These are phyloP conservation scores for Sciurus carolinensis DNA, from an alignment of 2,797 vertebrate genomes.

Conservation along the genomic window DNA sequence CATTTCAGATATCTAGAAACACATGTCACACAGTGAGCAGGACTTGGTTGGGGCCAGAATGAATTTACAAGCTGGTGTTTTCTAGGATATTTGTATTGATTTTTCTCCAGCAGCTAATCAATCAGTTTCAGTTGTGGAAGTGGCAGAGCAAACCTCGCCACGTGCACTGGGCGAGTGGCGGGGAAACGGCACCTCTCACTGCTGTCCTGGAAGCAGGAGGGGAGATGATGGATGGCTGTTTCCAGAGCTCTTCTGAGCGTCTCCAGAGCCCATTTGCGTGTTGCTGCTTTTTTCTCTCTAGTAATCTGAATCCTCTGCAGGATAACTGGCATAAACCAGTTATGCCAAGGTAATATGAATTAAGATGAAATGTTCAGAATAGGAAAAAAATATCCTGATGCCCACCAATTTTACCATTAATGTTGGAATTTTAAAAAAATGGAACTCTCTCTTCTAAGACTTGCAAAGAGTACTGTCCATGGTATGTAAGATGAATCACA, in stretches of 20 bases:
- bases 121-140: slow-evolving; percentile 77
- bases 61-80: slow-evolving; percentile 81
- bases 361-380: slow-evolving; percentile 59
- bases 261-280: slow-evolving; percentile 76
- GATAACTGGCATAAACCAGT: slow-evolving; percentile 38
- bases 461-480: not conserved
- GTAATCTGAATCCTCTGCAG: slow-evolving; percentile 66
- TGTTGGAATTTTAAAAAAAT: slow-evolving; percentile 54
- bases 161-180: slow-evolving; percentile 74
- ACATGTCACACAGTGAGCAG: slow-evolving; percentile 68
- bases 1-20: slow-evolving; percentile 77
- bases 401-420: slow-evolving; percentile 48
- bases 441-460: slow-evolving; percentile 17
- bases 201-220: slow-evolving; percentile 78
- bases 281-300: slow-evolving; percentile 9
- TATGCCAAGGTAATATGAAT: slow-evolving; percentile 61
- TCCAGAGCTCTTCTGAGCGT: slow-evolving; percentile 66
- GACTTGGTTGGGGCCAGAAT: slow-evolving; percentile 75
- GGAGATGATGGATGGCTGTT: slow-evolving; percentile 80
- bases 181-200: slow-evolving; percentile 77
- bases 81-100: slow-evolving; percentile 84
- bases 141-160: slow-evolving; percentile 75
- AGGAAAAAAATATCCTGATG: slow-evolving; percentile 32
- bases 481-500: slow-evolving; percentile 42
- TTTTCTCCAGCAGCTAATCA: slow-evolving; percentile 84